Evolutionary conservation across 2,113 vertebrate species (phyloP), one percentile per base, ranked within the genome.

Genomic region (Oreochromis spilurus): DNA sequence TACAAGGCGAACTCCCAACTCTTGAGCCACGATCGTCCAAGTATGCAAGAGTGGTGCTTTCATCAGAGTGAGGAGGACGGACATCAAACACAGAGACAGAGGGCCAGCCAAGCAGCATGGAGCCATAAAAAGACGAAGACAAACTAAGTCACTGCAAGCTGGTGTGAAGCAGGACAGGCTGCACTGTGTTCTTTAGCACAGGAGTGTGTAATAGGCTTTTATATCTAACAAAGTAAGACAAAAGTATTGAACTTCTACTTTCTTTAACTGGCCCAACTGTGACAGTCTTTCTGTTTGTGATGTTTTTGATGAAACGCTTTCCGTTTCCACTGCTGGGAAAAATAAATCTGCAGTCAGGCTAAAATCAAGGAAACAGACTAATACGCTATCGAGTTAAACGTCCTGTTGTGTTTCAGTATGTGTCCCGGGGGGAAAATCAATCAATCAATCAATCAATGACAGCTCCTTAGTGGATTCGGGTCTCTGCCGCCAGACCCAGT

Each of bases 381-480:
- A 40, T 19, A 13, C 1, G 1, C 9, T 4, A 1, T 54, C 4
- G 7, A 3, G 3, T 10, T 67, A 11, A 19, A 52, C 16, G 3
- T 31, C 50, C 50, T 7, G 5, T 5, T 52, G 8, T 16, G 43
- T 11, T 78, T 31, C n/a, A 21, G n/a, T 36, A 45, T 11, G 13
- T 19, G 13, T 1, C 9, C 2, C 1, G 0, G 24, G 2, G 24
- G 1, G 2, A 7, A 21, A 78, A 52, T 9, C 5, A 54, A 40
- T 24, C 5, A 54, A 40, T 24, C 5, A 45, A 72, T 48, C 3
- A 14, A 80, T 50, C 10, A 5, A 9, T 65, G 31, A 65, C 19
- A 57, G 58, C 19, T 70, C 43, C 31, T 17, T n/a, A 2, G 21
- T 70, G 31, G 65, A 29, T 38, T 65, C 0, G 0, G 9, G 24